Evolutionary conservation across 2,797 vertebrate species (phyloP).

Genomic region (Protosalanx chinensis): DNA sequence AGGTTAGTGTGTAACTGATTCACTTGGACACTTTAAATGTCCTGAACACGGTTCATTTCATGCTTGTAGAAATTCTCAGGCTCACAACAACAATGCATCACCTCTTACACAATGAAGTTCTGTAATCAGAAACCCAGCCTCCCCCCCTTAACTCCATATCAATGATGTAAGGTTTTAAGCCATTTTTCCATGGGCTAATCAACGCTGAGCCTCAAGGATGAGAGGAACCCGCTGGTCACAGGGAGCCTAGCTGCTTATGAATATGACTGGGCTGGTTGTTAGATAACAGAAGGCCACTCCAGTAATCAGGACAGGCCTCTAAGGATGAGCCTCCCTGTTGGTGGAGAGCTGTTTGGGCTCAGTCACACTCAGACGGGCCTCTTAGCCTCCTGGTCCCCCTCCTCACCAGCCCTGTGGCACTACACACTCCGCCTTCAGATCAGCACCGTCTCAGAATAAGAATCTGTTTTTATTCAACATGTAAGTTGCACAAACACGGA

Average conservation of each 20-base stretch:
- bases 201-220: constrained; percentile 12
- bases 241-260: constrained; percentile 38
- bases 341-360: constrained; percentile 46
- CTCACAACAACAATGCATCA: not conserved
- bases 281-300: constrained; percentile 56
- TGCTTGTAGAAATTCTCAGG: not conserved
- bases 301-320: constrained; percentile 57
- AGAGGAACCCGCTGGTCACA: constrained; percentile 24
- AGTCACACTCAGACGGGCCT: constrained; percentile 24
- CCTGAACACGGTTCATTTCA: too few species aligned
- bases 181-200: constrained; percentile 45
- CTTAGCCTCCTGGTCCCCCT: not conserved
- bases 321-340: constrained; percentile 43
- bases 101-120: not conserved
- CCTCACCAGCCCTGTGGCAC: not conserved
- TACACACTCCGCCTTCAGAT: not conserved
- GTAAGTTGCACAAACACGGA: too few species aligned
- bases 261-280: constrained; percentile 62
- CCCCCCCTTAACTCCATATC: not conserved
- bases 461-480: too few species aligned
- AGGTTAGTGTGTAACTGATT: too few species aligned
- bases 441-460: too few species aligned
- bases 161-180: constrained; percentile 20
- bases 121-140: constrained; percentile 12
- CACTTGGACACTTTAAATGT: too few species aligned